Percentiles rank a stretch among this genome's conserved stretches.
Conservation (phyloP, 2,113 vertebrate genomes). For the Salvelinus alpinus region DNA sequence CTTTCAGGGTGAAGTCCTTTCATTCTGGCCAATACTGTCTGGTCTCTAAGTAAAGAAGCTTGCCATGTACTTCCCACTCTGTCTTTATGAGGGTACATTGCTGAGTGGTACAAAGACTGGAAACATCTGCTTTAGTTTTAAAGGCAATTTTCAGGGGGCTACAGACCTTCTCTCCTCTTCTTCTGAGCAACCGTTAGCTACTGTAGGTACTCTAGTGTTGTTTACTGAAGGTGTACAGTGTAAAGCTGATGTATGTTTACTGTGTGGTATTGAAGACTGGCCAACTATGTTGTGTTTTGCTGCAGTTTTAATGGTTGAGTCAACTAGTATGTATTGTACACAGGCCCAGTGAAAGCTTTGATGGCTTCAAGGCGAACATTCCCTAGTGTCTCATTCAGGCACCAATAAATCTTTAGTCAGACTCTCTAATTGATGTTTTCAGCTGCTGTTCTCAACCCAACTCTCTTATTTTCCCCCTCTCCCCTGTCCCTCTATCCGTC, state of each 20-base stretch:
- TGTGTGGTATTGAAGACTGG: neutral
- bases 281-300: neutral
- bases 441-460: neutral
- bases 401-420: slow-evolving; percentile 5
- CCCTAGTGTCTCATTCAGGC: slow-evolving; percentile 17
- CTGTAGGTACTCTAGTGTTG: slow-evolving; percentile 44
- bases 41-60: slow-evolving; percentile 46
- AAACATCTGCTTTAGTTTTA: slow-evolving; percentile 63
- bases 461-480: slow-evolving; percentile 1
- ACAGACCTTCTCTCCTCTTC: slow-evolving; percentile 25
- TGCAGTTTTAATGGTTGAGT: neutral
- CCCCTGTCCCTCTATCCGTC: slow-evolving; percentile 2
- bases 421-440: neutral
- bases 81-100: slow-evolving; percentile 55
- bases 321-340: too few species aligned
- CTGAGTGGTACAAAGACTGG: slow-evolving; percentile 44
- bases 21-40: slow-evolving; percentile 10
- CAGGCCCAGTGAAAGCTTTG: slow-evolving; percentile 1
- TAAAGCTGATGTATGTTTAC: neutral
- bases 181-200: slow-evolving; percentile 52
- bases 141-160: slow-evolving; percentile 34
- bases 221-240: slow-evolving; percentile 38
- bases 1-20: neutral
- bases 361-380: neutral
- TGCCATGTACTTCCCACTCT: slow-evolving; percentile 20